Conservation (phyloP, 1,140 invertebrate species). For the Samia ricini region DNA sequence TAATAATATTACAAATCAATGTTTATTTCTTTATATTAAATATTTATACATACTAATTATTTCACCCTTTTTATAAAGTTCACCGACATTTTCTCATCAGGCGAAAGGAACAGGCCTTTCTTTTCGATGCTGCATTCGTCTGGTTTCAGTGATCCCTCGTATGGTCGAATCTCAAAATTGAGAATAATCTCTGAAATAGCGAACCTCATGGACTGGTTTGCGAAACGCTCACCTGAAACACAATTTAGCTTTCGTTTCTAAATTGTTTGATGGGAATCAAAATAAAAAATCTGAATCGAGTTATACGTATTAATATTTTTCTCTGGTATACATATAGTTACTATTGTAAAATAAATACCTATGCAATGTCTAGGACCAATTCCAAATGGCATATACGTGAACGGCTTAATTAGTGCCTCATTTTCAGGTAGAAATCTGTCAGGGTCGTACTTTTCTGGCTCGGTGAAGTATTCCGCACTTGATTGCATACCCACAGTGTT, state of each 20-base stretch:
- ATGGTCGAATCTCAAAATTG: constrained; percentile 22
- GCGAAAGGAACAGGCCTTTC: constrained; percentile 20
- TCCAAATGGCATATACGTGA: constrained; percentile 80
- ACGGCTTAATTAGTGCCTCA: constrained; percentile 43
- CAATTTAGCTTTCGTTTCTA: too few relatives aligned
- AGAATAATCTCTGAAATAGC: constrained; percentile 21
- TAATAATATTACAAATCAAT: too few relatives aligned
- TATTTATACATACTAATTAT: too few relatives aligned
- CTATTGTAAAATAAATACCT: too few relatives aligned
- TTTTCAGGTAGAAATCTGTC: constrained; percentile 76
- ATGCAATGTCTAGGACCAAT: constrained; percentile 83
- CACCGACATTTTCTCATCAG: constrained; percentile 12
- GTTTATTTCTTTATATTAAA: too few relatives aligned
- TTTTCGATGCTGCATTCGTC: constrained; percentile 26
- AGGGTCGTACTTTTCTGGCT: constrained; percentile 77
- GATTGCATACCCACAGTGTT: constrained; percentile 66
- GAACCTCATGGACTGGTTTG: constrained; percentile 16
- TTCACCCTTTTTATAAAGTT: constrained; percentile 3
- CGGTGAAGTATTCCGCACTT: constrained; percentile 69
- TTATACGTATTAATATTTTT: too few relatives aligned
- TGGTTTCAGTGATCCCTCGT: constrained; percentile 20
- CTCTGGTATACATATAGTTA: too few relatives aligned
- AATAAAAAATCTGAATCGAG: too few relatives aligned
- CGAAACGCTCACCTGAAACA: constrained; percentile 32
- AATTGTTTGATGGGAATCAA: too few relatives aligned